Base-by-base conservation (phyloP, 2,113 vertebrate genomes). In the Hepsetus odoe region DNA sequence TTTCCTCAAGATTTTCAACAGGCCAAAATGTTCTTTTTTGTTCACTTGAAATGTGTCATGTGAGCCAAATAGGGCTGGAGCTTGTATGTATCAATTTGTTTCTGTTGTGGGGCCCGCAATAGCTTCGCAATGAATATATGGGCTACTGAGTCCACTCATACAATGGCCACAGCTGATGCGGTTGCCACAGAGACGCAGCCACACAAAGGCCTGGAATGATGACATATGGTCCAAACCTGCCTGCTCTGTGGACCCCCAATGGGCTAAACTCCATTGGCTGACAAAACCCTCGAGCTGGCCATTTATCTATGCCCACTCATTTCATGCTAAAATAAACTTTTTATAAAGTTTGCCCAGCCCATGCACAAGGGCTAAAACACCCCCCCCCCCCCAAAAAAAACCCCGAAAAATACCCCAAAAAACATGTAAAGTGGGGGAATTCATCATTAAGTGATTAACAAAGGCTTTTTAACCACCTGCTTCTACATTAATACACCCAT, bases 1-100 rank as follows among this genome's bases (percentile, higher is more conserved):
- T 93, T 95, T 95, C 94, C 94, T 93, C 92, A 94, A 94, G 94
- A 93, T 96, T 96, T 95, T 93, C 92, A 94, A 90, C 94, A 93
- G 94, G 85, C 93, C 87, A 88, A 93, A 93, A 93, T 88, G 93
- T 92, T 92, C 92, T 93, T 92, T 92, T 95, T 95, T 95, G 94
- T 95, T 90, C 82, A 87, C 93, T 90, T 81, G 86, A 89, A 93
- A 93, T 89, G 93, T 88, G 93, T 92, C 90, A 93, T 93, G 93
- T 79, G 88, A 91, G 91, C 91, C 91, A 92, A 83, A 89, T 88
- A 89, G 92, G 93, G 87, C 88, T 84, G 91, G 90, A 83, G 86
- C 93, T 91, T 86, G 91, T 90, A 95, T 94, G 95, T 95, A 96
- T 96, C 95, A 96, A 97, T 97, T 96, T 96, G 95, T 95, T 96